These are phyloP conservation scores for Elachura formosa DNA, from an alignment of 2,113 vertebrate species.

Conservation along the genomic window DNA sequence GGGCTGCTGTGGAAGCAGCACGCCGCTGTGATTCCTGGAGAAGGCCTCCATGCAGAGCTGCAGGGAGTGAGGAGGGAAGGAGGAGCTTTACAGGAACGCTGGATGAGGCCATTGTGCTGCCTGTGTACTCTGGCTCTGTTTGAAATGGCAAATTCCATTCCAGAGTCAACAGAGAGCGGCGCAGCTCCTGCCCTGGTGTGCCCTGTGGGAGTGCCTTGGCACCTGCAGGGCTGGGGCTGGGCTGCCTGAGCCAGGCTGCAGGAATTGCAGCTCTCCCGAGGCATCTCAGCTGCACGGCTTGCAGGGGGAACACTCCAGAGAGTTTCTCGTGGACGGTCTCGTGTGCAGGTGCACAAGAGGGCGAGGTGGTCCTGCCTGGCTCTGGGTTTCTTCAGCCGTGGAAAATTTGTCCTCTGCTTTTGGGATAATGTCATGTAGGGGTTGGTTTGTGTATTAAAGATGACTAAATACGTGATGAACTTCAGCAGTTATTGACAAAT, in stretches of 20 bases:
- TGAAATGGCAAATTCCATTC: not conserved
- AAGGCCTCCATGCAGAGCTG: not conserved
- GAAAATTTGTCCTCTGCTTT: not conserved
- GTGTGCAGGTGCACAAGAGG: rapidly evolving
- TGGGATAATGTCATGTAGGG: not conserved
- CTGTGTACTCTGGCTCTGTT: not conserved
- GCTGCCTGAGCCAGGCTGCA: not conserved
- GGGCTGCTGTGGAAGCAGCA: not conserved
- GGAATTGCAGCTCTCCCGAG: not conserved
- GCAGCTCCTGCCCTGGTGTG: not conserved
- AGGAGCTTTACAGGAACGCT: not conserved
- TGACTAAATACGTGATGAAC: not conserved
- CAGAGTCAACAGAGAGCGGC: not conserved
- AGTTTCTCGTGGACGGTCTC: rapidly evolving
- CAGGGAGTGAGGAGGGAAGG: not conserved
- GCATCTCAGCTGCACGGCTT: rapidly evolving
- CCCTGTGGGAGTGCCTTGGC: not conserved
- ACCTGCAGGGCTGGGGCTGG: not conserved
- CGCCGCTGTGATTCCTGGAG: not conserved
- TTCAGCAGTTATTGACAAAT: not conserved
- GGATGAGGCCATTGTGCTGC: rapidly evolving
- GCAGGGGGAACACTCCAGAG: rapidly evolving
- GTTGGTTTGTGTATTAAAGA: not conserved
- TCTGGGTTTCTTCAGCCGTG: not conserved
- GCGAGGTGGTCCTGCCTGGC: rapidly evolving